Evolutionary conservation across 2,113 vertebrate genomes (phyloP), one percentile per base, ranked within the genome.

Genomic region (Pangasianodon gigas): DNA sequence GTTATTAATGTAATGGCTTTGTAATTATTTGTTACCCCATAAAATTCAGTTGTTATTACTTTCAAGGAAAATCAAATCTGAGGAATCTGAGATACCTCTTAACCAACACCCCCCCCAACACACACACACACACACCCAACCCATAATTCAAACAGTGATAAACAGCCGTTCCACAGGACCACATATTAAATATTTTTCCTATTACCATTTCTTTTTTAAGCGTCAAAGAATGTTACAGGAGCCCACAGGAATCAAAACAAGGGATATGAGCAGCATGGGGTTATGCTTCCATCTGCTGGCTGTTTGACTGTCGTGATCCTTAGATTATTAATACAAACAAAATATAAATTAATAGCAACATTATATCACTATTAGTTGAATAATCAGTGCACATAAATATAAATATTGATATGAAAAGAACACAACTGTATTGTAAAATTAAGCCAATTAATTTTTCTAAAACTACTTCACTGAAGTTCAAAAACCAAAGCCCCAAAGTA

Each of bases 231-330:
- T 2, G 46, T n/a, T 11, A 13, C 10, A 51, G 24, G 26, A 80
- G 6, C 26, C 46, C 46, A 80, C 9, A 44, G 24, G 21, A 41
- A 41, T 26, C 1, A 6, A 44, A 21, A 0, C 8, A 2, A 41
- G 51, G 0, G 32, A 60, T 6, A 24, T 60, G 32, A 60, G 54
- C 19, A 58, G 32, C 32, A 84, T 19, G 51, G 82, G 26, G 10
- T 26, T 84, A 60, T 84, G 82, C 54, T 84, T 58, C 82, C 82
- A 84, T 84, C 82, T 84, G 82, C 82, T 84, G 82, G 82, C 37
- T 44, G 82, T 21, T 5, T 60, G 9, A 60, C 3, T 41, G 82
- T 44, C 56, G 60, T 60, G 51, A 56, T 56, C 16, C 8, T 58
- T 37, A 4, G 52, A 19, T 83, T 11, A 58, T 5, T 54, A 83